Base-by-base conservation (phyloP, 1,140 invertebrate species). In the Tyrophagus putrescentiae region DNA sequence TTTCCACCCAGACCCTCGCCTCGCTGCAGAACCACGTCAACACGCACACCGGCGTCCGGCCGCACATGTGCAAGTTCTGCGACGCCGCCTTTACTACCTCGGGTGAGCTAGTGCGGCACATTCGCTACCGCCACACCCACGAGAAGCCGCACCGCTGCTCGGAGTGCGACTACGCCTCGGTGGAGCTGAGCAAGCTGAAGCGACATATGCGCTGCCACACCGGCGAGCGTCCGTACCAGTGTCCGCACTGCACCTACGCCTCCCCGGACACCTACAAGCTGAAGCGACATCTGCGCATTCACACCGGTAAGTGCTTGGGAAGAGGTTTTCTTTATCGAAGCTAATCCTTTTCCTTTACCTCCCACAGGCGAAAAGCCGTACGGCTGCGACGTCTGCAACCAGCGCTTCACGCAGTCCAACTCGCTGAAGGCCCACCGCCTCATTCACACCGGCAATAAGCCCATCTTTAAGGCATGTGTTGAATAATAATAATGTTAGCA, bases 221-320 rank as follows among this genome's bases (percentile, higher is more conserved):
- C 1, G 87, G 84, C 56, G 85, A 84, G 71, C 74, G 83, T 50
- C 83, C 84, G 9, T 86, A 85, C 72, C 83, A 83, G 75, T 98
- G 93, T 71, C 85, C 87, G 0, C 87, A 96, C 73, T 98, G 93
- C 75, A 93, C 88, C 3, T 98, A 98, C 69, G 92, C 93, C 18
- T 94, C 88, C 68, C 92, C 92, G 4, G 93, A 98, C 72, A 95
- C 92, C 13, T 97, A 96, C 72, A 97, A 97, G 74, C 73, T 98
- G 18, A 80, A 81, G 67, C 67, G 79, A 18, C 79, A 81, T 70
- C 66, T 80, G 32, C 65, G 79, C 32, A 80, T 79, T 56, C 79
- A 81, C 64, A 81, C 79, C 0, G 76, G 52, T 48, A 18, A 62
- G 62, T 25, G n/a, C 32, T 34, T 9, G 25, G 21, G 23, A 62